A percentile compares a stretch with the other conserved stretches of the same genome.
These are phyloP conservation scores for Gymnothorax javanicus DNA, from an alignment of 2,797 vertebrate species.

Conservation along the genomic window DNA sequence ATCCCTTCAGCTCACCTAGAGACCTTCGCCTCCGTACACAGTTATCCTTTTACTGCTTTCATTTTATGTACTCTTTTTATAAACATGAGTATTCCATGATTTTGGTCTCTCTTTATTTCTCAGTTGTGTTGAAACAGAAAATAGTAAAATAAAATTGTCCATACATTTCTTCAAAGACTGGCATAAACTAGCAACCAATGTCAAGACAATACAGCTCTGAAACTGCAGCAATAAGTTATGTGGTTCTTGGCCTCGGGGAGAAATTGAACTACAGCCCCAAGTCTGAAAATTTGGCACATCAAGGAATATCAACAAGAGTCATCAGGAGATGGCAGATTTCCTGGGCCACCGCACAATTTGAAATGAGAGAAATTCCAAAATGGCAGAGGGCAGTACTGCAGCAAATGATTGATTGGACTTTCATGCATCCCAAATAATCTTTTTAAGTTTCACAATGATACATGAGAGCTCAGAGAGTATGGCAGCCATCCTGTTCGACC, in stretches of 20 bases:
- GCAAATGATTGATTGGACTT: too few relatives aligned
- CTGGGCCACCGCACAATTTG: not conserved
- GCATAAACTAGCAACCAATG: slow-evolving; percentile 9
- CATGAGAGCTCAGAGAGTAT: too few relatives aligned
- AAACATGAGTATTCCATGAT: slow-evolving; percentile 18
- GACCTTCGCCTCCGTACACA: not conserved
- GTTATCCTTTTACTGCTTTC: slow-evolving; percentile 25
- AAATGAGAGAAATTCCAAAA: too few relatives aligned
- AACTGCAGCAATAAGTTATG: not conserved
- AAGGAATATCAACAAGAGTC: slow-evolving; percentile 18
- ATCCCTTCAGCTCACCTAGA: slow-evolving; percentile 16
- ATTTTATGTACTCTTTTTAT: slow-evolving; percentile 20
- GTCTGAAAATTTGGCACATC: slow-evolving; percentile 13
- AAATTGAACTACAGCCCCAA: slow-evolving; percentile 5
- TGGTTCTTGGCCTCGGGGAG: slow-evolving; percentile 4
- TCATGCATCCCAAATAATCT: too few relatives aligned
- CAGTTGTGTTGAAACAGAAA: slow-evolving; percentile 13
- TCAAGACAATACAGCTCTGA: slow-evolving; percentile 18
- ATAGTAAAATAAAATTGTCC: slow-evolving; percentile 1
- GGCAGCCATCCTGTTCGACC: too few relatives aligned
- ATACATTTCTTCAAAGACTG: slow-evolving; percentile 24
- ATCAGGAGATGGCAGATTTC: not conserved
- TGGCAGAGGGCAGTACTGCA: too few relatives aligned
- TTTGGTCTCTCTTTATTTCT: slow-evolving; percentile 29
- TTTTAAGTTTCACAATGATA: too few relatives aligned